These are phyloP conservation scores for Scaptomyza graminum DNA, from an alignment of 1,140 invertebrate species.

Conservation along the genomic window DNA sequence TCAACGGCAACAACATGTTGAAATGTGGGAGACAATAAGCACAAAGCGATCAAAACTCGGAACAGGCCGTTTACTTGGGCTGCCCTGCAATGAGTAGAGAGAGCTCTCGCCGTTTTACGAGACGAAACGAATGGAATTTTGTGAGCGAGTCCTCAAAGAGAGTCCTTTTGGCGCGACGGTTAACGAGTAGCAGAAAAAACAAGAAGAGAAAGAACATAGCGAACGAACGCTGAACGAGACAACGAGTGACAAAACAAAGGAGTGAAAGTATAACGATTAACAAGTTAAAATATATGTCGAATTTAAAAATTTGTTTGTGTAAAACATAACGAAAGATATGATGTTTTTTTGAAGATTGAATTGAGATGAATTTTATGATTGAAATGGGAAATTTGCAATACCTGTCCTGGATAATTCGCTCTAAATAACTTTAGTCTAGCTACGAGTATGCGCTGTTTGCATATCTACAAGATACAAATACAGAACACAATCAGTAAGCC, in stretches of 20 bases:
- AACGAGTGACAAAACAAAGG: not conserved
- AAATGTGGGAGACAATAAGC: slow-evolving; percentile 5
- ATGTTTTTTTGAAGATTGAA: not conserved
- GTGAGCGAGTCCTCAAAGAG: not conserved
- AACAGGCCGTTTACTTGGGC: slow-evolving; percentile 12
- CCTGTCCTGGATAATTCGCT: slow-evolving; percentile 28
- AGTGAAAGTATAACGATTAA: not conserved
- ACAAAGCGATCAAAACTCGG: not conserved
- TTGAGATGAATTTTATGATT: not conserved
- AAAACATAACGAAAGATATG: not conserved
- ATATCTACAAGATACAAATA: slow-evolving; percentile 56
- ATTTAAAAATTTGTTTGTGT: not conserved
- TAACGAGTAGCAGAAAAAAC: slow-evolving; percentile 5
- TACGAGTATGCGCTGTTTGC: slow-evolving; percentile 46
- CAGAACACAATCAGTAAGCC: slow-evolving; percentile 34
- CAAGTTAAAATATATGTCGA: not conserved
- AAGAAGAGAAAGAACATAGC: slow-evolving; percentile 4
- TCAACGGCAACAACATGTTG: slow-evolving; percentile 18
- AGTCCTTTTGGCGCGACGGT: not conserved
- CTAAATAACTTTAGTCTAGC: slow-evolving; percentile 37
- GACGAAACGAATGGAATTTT: slow-evolving; percentile 10
- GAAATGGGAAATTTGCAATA: slow-evolving; percentile 23
- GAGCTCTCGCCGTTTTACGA: slow-evolving; percentile 1
- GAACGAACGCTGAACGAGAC: not conserved
- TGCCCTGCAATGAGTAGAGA: slow-evolving; percentile 1